Conservation (phyloP, 2,888 invertebrate genomes). For the Vesta saturnalis region DNA sequence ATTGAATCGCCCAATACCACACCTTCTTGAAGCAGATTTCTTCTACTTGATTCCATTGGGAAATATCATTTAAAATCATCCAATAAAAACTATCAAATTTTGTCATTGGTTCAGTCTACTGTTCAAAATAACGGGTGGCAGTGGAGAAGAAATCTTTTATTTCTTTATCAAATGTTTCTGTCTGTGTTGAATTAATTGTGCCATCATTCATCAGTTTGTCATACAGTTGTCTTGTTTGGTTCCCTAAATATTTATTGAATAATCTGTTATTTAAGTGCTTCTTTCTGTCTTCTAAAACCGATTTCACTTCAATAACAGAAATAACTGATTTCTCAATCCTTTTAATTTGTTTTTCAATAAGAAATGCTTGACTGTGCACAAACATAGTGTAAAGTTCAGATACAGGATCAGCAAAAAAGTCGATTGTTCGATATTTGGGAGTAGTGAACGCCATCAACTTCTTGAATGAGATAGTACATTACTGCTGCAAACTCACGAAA, state of each 20-base stretch:
- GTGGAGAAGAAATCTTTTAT: background rate
- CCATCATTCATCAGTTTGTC: background rate
- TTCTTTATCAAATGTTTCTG: background rate
- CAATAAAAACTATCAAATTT: background rate
- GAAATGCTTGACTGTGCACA: conserved; percentile 15
- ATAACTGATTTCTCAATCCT: background rate
- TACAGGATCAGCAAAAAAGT: conserved; percentile 12
- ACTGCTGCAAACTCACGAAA: conserved; percentile 8
- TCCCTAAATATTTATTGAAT: conserved; percentile 4
- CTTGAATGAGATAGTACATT: background rate
- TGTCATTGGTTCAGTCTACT: background rate
- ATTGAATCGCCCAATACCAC: background rate
- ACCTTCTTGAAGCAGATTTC: background rate
- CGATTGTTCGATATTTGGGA: background rate
- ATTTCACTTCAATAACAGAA: conserved; percentile 10
- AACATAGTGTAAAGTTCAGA: conserved; percentile 8
- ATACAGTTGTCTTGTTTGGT: background rate
- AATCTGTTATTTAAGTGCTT: conserved; percentile 11
- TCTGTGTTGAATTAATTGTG: background rate
- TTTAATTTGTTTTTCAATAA: conserved; percentile 10
- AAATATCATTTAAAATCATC: background rate
- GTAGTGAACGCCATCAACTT: conserved; percentile 2
- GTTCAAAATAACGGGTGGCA: background rate
- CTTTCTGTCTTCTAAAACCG: background rate
- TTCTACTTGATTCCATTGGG: background rate